A percentile compares a stretch with the other conserved stretches of the same genome.
Conservation (phyloP, 2,113 vertebrate species). For the Xyrauchen texanus region DNA sequence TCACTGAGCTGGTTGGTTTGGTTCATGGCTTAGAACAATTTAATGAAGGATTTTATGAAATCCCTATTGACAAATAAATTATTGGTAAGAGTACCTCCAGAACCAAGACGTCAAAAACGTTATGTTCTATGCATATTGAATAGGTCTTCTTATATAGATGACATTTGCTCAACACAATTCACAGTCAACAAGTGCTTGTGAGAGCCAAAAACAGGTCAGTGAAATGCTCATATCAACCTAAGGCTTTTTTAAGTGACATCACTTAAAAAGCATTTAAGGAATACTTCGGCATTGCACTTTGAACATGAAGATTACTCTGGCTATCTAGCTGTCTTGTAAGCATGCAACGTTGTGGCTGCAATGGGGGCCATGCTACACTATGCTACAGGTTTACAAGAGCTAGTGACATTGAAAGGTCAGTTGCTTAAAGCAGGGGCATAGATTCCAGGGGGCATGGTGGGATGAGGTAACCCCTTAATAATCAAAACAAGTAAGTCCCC, state of each 20-base stretch:
- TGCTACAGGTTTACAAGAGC: slow-evolving; percentile 29
- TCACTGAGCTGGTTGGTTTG: no score
- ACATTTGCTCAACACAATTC: not conserved
- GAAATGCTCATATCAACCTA: slow-evolving; percentile 11
- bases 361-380: not conserved
- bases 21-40: no score
- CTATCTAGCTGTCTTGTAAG: slow-evolving; percentile 49
- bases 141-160: no score
- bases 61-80: no score
- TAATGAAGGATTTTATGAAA: no score
- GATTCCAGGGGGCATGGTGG: no score
- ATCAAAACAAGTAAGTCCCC: no score
- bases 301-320: slow-evolving; percentile 11
- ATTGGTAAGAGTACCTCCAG: no score
- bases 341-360: slow-evolving; percentile 15
- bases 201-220: not conserved
- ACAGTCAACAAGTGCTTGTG: not conserved
- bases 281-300: slow-evolving; percentile 24
- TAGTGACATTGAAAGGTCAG: slow-evolving; percentile 54
- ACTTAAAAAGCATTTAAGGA: slow-evolving; percentile 36
- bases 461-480: no score
- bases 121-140: no score
- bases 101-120: no score
- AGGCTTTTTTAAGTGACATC: slow-evolving; percentile 30
- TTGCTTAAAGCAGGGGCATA: not conserved